Conservation (phyloP, 92 coral and sea anemone genomes). For the Epizoanthus rinbou region DNA sequence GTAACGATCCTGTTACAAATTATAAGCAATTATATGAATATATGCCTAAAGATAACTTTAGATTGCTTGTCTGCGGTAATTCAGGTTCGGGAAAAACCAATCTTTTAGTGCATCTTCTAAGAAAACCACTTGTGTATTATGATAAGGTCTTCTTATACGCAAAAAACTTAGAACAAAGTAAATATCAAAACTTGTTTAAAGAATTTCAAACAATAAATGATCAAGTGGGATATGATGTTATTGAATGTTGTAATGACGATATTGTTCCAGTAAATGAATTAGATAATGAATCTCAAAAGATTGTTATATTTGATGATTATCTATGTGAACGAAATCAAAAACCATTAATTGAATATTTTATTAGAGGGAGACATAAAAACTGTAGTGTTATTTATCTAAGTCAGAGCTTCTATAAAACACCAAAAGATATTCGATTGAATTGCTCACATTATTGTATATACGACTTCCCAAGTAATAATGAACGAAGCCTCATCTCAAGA, state of each 20-base stretch:
- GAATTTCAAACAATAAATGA: background rate
- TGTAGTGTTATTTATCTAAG: slow-evolving; percentile 37
- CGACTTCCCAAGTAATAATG: slow-evolving; percentile 1
- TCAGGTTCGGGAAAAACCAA: slow-evolving; percentile 7
- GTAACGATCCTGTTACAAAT: background rate
- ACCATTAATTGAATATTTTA: slow-evolving; percentile 35
- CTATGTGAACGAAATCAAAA: slow-evolving; percentile 31
- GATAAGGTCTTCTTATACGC: slow-evolving; percentile 21
- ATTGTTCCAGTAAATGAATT: slow-evolving; percentile 23
- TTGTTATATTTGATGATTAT: slow-evolving; percentile 46
- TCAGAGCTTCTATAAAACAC: slow-evolving; percentile 32
- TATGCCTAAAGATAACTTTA: slow-evolving; percentile 2
- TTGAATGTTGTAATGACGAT: slow-evolving; percentile 8
- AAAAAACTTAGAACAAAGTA: slow-evolving; percentile 18
- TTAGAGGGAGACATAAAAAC: slow-evolving; percentile 36
- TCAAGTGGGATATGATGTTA: background rate
- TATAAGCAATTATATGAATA: background rate
- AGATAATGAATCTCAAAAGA: slow-evolving; percentile 30
- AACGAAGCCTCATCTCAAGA: background rate
- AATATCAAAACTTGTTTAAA: slow-evolving; percentile 19
- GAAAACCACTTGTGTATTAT: background rate
- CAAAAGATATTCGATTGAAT: slow-evolving; percentile 17
- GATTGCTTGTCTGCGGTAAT: background rate
- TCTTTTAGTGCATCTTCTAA: background rate
- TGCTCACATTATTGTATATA: slow-evolving; percentile 28